Base-by-base conservation (phyloP, 2,113 vertebrate species). In the Muntiacus reevesi region DNA sequence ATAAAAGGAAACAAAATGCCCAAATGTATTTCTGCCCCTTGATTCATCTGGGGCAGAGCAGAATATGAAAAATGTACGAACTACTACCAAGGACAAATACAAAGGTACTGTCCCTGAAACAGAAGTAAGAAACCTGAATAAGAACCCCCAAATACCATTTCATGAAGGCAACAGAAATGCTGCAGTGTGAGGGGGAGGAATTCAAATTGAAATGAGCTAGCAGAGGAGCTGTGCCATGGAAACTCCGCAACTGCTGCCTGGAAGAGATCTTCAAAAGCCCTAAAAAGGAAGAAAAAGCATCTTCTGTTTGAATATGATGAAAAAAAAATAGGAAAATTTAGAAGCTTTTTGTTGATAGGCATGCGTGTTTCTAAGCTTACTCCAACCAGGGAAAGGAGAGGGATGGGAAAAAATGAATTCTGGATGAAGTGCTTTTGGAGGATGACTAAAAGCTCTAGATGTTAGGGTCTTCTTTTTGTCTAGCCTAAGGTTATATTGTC, bases 221-320 rank as follows among this genome's bases (percentile, higher is more conserved):
- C 84, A 85, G 78, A 89, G 47, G 47, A 52, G 33, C 79, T 88
- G 59, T 83, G 59, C 59, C 74, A 82, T 88, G 89, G 87, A 89
- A 95, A 88, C 64, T 94, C 83, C 76, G 95, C 62, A 94, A 85
- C 30, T 89, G n/a, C 71, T 92, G 55, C 85, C 45, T 91, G 40
- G 19, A 89, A 76, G 59, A 95, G 89, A 95, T 87, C 54, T 93
- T 95, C 40, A 96, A 86, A 96, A 89, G 54, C 54, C 91, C 96
- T 93, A 84, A 94, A 96, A 97, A 94, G 79, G 89, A 78, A 85
- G 88, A 96, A 95, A 95, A 95, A 57, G 19, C 9, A 91, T 71
- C 52, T 74, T 97, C 40, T 19, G 4, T 88, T 45, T 60, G 60
- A 87, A 95, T 89, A 92, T 87, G 36, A 74, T 90, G 64, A 54